phyloP scores from a whole-genome alignment of 2,797 vertebrate genomes.

The Falco cherrug region DNA sequence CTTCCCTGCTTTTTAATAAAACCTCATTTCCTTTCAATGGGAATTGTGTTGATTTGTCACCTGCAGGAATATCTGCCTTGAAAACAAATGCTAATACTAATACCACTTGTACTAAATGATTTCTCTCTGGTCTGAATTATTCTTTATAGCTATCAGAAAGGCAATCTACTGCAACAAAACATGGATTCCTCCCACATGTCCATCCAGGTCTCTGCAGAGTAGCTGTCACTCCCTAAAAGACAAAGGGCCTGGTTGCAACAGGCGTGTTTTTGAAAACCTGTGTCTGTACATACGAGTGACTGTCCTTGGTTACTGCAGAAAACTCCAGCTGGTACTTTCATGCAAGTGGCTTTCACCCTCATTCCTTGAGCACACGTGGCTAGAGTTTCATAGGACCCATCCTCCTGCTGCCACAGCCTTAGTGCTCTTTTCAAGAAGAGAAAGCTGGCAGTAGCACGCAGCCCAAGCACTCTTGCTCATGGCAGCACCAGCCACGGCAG shows the following conservation, averaged over 20 bases:
- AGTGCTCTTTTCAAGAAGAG: background rate
- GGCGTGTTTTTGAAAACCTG: background rate
- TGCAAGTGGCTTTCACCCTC: background rate
- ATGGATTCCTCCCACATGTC: background rate
- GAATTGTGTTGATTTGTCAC: background rate
- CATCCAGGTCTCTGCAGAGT: background rate
- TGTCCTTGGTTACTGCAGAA: background rate
- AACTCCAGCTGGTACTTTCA: background rate
- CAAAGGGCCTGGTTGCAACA: background rate
- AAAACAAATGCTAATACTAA: background rate
- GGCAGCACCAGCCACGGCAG: background rate
- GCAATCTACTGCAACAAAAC: background rate
- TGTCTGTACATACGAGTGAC: background rate
- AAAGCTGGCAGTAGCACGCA: background rate
- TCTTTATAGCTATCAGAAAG: background rate
- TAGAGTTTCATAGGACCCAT: rapidly evolving
- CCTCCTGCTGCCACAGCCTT: background rate
- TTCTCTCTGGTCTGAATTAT: background rate
- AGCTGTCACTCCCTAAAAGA: background rate
- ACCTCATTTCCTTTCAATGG: background rate
- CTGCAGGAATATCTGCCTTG: background rate
- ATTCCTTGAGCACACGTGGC: rapidly evolving
- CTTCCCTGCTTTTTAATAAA: background rate
- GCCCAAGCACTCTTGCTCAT: rapidly evolving
- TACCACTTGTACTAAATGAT: background rate